Conservation (phyloP, 2,797 vertebrate species). For the Triplophysa bombifrons region DNA sequence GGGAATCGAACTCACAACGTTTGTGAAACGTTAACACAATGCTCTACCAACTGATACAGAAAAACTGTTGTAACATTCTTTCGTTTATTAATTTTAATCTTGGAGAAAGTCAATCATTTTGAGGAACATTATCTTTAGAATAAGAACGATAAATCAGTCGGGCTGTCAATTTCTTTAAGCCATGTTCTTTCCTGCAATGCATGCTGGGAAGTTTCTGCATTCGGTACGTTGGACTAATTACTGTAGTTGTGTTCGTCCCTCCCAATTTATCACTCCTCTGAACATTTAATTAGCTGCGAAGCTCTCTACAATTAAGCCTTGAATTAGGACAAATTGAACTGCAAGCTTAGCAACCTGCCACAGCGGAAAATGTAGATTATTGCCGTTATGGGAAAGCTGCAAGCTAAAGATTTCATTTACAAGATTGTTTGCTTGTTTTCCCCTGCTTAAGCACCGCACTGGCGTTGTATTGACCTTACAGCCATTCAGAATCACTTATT, state of each 20-base stretch:
- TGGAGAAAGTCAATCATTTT: neutral
- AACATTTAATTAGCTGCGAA: constrained; percentile 85
- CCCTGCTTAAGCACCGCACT: neutral
- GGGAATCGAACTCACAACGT: no score
- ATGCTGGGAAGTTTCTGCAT: constrained; percentile 52
- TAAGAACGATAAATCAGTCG: neutral
- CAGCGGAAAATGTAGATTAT: constrained; percentile 49
- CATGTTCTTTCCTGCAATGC: constrained; percentile 29
- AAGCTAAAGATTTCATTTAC: constrained; percentile 62
- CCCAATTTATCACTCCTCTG: constrained; percentile 85
- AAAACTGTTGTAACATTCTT: no score
- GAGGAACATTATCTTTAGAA: neutral
- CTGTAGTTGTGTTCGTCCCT: constrained; percentile 79
- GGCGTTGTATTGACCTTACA: neutral
- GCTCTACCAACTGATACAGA: no score
- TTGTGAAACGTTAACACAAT: no score
- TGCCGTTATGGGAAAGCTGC: constrained; percentile 40
- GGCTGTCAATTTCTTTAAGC: neutral
- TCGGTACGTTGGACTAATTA: constrained; percentile 74
- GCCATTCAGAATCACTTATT: neutral
- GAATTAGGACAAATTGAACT: constrained; percentile 85
- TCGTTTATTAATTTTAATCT: no score
- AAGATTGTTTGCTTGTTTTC: constrained; percentile 18
- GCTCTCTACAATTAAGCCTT: constrained; percentile 80
- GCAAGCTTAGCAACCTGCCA: constrained; percentile 73